Percentiles rank a stretch among this genome's conserved stretches.
phyloP scores from a whole-genome alignment of 1,140 invertebrate genomes.

The Ephestia elutella region DNA sequence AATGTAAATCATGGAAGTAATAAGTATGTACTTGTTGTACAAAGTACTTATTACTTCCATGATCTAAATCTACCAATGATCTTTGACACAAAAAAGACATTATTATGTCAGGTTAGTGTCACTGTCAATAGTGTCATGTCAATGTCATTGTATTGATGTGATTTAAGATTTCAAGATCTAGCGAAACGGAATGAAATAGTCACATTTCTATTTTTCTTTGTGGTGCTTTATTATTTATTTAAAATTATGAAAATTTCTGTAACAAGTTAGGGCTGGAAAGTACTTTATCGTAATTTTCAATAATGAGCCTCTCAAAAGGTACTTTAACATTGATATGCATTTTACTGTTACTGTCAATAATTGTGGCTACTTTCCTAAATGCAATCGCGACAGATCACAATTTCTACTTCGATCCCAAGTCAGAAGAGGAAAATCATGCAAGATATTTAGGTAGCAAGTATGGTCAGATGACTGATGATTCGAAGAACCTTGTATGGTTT shows the following conservation, averaged over 20 bases:
- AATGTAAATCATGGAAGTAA: too few relatives aligned
- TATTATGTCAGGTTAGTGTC: background rate
- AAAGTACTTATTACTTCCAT: too few relatives aligned
- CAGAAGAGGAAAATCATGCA: slow-evolving; percentile 44
- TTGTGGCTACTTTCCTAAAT: slow-evolving; percentile 65
- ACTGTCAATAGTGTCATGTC: background rate
- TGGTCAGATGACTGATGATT: slow-evolving; percentile 69
- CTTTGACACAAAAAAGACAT: background rate
- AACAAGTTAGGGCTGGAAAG: background rate
- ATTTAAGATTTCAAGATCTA: too few relatives aligned
- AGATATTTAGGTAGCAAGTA: slow-evolving; percentile 59
- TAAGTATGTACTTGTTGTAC: too few relatives aligned
- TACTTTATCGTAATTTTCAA: background rate
- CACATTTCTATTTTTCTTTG: background rate
- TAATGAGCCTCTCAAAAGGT: slow-evolving; percentile 62
- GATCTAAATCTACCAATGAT: too few relatives aligned
- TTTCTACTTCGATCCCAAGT: slow-evolving; percentile 47
- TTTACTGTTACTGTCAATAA: slow-evolving; percentile 56
- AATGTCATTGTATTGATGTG: background rate
- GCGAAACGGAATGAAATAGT: background rate
- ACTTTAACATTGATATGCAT: slow-evolving; percentile 50
- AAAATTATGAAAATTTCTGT: slow-evolving; percentile 1
- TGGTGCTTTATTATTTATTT: slow-evolving; percentile 2
- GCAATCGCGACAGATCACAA: slow-evolving; percentile 64
- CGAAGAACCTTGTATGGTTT: slow-evolving; percentile 83